These are phyloP conservation scores for Tichodroma muraria DNA, from an alignment of 2,113 vertebrate genomes.

Conservation along the genomic window DNA sequence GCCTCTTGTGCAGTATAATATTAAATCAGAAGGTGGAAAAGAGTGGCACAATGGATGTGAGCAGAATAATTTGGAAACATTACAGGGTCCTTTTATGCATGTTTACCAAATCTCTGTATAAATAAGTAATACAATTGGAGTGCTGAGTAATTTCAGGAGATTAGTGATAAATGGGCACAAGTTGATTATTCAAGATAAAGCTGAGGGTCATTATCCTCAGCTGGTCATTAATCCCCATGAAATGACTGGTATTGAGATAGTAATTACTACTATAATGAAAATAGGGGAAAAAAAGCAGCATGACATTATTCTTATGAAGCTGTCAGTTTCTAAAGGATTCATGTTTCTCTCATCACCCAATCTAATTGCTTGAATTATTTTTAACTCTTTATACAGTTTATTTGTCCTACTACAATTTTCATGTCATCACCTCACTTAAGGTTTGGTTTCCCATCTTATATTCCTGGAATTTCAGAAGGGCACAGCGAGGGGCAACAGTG, in stretches of 20 bases:
- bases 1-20: neutral
- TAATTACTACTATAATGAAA: slow-evolving; percentile 49
- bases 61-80: neutral
- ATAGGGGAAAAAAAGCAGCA: neutral
- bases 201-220: slow-evolving; percentile 41
- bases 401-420: neutral
- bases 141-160: slow-evolving; percentile 20
- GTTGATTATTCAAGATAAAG: slow-evolving; percentile 28
- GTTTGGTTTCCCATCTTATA: neutral
- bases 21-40: neutral
- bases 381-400: neutral
- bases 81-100: neutral
- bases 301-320: slow-evolving; percentile 4
- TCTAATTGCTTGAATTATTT: neutral
- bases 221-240: slow-evolving; percentile 39
- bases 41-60: neutral
- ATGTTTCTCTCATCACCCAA: neutral
- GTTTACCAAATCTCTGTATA: slow-evolving; percentile 8
- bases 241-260: slow-evolving; percentile 25
- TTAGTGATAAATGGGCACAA: slow-evolving; percentile 20
- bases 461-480: neutral
- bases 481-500: neutral
- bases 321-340: slow-evolving; percentile 2
- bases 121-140: neutral
- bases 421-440: neutral